Percentiles rank a stretch among this genome's conserved stretches.
Conservation (phyloP, 2,113 vertebrate genomes). For the Alces alces region DNA sequence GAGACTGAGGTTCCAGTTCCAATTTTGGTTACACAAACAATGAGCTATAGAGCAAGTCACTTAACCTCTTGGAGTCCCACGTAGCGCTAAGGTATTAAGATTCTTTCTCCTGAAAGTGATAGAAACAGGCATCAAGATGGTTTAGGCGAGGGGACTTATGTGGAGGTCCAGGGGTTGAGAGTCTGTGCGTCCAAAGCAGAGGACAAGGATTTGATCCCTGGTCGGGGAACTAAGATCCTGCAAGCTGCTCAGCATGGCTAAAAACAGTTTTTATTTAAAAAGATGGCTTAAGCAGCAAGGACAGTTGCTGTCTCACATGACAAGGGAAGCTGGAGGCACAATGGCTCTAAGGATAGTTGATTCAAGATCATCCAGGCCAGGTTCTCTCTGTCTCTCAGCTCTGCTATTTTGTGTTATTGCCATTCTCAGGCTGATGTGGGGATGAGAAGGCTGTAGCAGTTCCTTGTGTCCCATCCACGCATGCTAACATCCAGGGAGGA, state of each 20-base stretch:
- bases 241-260: not conserved
- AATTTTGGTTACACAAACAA: not conserved
- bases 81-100: not conserved
- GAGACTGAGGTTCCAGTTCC: not conserved
- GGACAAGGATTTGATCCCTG: not conserved
- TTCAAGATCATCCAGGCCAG: not conserved
- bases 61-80: not conserved
- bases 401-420: rapidly evolving
- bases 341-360: not conserved
- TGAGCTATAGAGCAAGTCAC: not conserved
- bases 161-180: not conserved
- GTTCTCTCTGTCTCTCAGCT: not conserved
- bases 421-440: not conserved
- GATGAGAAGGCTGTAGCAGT: not conserved
- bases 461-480: not conserved
- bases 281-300: not conserved
- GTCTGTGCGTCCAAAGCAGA: not conserved
- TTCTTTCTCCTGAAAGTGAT: not conserved
- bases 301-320: not conserved
- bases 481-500: not conserved
- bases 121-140: not conserved
- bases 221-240: not conserved
- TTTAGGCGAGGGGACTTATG: not conserved
- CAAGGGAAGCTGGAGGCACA: not conserved
- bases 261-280: not conserved